Evolutionary conservation across 1,140 invertebrate species (phyloP).

Genomic region (Anagrus nilaparvatae): DNA sequence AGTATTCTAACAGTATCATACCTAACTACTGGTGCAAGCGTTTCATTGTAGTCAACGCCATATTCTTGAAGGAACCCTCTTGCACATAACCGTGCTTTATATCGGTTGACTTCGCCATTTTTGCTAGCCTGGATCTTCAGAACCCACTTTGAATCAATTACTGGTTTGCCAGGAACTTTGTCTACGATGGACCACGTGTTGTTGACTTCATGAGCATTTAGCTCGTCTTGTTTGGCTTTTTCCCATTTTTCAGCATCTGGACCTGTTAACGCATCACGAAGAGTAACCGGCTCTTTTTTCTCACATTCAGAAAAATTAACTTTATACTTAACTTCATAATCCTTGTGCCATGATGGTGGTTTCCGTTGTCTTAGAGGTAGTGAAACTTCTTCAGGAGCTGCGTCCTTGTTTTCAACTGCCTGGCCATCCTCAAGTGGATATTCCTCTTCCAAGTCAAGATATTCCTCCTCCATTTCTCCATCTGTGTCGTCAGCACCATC

Average conservation of each 20-base stretch:
- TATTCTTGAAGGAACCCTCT: constrained; percentile 22
- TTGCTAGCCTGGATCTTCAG: constrained; percentile 21
- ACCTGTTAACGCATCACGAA: constrained; percentile 16
- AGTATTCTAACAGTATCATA: constrained; percentile 22
- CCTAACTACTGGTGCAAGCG: constrained; percentile 23
- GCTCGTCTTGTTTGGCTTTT: constrained; percentile 20
- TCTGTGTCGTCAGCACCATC: too few species aligned
- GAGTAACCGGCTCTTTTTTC: constrained; percentile 12
- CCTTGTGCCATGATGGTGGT: too few species aligned
- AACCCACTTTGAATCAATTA: constrained; percentile 36
- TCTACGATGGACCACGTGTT: constrained; percentile 22
- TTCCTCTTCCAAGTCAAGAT: too few species aligned
- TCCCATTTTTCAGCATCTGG: constrained; percentile 18
- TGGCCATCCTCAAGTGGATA: too few species aligned
- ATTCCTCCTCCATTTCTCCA: too few species aligned
- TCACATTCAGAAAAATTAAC: too few species aligned
- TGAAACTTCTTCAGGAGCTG: too few species aligned
- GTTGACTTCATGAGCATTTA: constrained; percentile 19
- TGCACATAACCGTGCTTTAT: constrained; percentile 26
- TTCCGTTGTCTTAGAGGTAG: too few species aligned
- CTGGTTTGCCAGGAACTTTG: constrained; percentile 17
- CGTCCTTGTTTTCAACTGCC: too few species aligned
- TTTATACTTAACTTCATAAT: too few species aligned
- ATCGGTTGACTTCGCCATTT: constrained; percentile 10
- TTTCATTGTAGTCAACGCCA: constrained; percentile 23